Evolutionary conservation across 2,797 vertebrate genomes (phyloP).

Genomic region (Thripadectes ignobilis): DNA sequence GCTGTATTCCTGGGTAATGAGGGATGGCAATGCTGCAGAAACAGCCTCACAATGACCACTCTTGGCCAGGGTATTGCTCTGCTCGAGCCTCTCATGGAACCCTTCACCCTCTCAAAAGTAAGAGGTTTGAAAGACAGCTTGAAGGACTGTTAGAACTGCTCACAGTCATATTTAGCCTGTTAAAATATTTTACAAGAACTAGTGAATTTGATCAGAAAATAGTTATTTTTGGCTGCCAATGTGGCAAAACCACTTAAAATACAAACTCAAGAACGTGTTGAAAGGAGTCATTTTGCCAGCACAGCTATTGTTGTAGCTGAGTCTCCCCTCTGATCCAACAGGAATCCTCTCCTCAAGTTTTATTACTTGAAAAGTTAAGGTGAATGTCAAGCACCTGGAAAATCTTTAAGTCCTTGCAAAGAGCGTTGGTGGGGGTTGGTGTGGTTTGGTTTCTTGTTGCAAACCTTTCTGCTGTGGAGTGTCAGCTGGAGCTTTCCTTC

Average conservation of each 20-base stretch:
- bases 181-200: conserved; percentile 37
- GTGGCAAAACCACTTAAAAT: conserved; percentile 59
- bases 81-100: background rate
- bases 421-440: background rate
- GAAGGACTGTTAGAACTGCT: background rate
- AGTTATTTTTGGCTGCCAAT: conserved; percentile 48
- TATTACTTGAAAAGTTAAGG: background rate
- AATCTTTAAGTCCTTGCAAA: background rate
- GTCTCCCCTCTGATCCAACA: background rate
- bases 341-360: background rate
- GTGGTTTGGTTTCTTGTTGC: background rate
- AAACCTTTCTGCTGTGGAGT: background rate
- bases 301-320: conserved; percentile 24
- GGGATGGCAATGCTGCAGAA: background rate
- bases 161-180: background rate
- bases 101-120: background rate
- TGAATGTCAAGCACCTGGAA: background rate
- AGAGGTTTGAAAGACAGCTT: background rate
- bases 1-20: background rate
- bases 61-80: background rate
- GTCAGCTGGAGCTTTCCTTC: background rate
- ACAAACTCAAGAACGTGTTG: conserved; percentile 30
- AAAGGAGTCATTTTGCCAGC: conserved; percentile 25
- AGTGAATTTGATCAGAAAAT: conserved; percentile 55
- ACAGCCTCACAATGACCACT: background rate